phyloP scores from a whole-genome alignment of 2,888 invertebrate species.

The Callyntrura guangdongensis region DNA sequence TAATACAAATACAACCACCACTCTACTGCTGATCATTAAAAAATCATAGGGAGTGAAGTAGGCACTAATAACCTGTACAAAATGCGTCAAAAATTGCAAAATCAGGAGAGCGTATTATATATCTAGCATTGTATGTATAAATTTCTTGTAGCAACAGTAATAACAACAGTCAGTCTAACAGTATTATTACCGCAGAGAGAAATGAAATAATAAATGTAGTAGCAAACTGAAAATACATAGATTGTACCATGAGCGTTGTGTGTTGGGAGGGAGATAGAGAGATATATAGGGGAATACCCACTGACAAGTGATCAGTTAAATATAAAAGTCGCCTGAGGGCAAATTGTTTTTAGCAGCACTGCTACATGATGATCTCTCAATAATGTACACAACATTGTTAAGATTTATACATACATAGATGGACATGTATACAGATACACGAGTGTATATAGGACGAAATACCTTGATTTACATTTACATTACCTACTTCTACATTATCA shows the following conservation, averaged over 20 bases:
- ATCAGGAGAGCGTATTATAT: no score
- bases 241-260: not conserved
- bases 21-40: not conserved
- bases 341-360: conserved; percentile 41
- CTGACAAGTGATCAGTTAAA: conserved; percentile 67
- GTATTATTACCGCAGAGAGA: no score
- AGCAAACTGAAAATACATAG: no score
- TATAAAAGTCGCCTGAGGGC: conserved; percentile 73
- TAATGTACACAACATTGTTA: conserved; percentile 26
- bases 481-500: not conserved
- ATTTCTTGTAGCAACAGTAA: no score
- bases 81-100: no score
- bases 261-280: conserved; percentile 13
- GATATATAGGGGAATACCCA: conserved; percentile 50
- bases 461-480: not conserved
- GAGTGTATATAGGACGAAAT: not conserved
- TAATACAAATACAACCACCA: no score
- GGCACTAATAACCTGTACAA: no score
- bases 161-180: no score
- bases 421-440: not conserved
- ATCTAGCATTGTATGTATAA: no score
- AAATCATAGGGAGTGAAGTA: not conserved
- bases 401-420: not conserved
- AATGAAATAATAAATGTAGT: no score
- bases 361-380: conserved; percentile 29